Percentiles rank a stretch among this genome's conserved stretches.
These are phyloP conservation scores for Altica lythri DNA, from an alignment of 2,888 invertebrate genomes.

Conservation along the genomic window DNA sequence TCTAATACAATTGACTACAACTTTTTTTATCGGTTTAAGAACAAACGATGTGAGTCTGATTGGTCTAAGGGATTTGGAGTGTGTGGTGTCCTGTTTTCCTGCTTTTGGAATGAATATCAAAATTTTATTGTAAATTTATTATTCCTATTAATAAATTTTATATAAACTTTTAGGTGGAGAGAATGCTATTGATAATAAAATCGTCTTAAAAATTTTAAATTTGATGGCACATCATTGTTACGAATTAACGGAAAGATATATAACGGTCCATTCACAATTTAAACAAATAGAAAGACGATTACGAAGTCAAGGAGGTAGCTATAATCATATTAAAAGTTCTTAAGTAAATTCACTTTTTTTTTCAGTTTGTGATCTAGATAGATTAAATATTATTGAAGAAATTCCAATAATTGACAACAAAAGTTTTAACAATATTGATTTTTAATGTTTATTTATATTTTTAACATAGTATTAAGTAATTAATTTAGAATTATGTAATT, in stretches of 20 bases:
- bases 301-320: constrained; percentile 35
- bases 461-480: background rate
- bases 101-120: background rate
- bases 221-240: constrained; percentile 44
- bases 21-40: no score
- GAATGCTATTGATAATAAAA: constrained; percentile 33
- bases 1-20: no score
- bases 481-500: background rate
- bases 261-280: constrained; percentile 44
- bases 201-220: constrained; percentile 36
- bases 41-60: no score
- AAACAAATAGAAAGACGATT: constrained; percentile 44
- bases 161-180: constrained; percentile 32
- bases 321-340: constrained; percentile 5
- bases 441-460: constrained; percentile 18
- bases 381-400: constrained; percentile 42
- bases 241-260: constrained; percentile 45
- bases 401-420: constrained; percentile 33
- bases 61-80: no score
- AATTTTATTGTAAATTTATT: background rate
- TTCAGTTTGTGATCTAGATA: constrained; percentile 38
- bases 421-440: constrained; percentile 33
- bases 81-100: no score
- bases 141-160: background rate
- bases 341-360: constrained; percentile 19